Evolutionary conservation across 2,113 vertebrate species (phyloP).

Genomic region (Ptilonorhynchus violaceus): DNA sequence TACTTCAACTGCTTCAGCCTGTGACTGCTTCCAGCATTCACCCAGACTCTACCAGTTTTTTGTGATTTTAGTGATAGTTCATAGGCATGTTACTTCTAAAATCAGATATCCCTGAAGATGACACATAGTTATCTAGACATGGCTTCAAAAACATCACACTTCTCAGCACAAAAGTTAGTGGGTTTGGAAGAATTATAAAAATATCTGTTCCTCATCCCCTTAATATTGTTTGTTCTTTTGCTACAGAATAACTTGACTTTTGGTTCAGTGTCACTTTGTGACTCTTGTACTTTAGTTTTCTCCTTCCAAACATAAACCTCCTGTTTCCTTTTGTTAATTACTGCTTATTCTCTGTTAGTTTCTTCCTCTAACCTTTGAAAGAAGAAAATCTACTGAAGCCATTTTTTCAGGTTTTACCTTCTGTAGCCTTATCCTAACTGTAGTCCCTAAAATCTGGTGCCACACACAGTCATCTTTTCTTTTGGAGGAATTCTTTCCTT

Average conservation of each 20-base stretch:
- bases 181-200: not conserved
- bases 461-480: not conserved
- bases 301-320: not conserved
- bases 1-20: not conserved
- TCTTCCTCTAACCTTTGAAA: not conserved
- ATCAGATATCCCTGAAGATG: not conserved
- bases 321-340: not conserved
- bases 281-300: not conserved
- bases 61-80: not conserved
- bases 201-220: not conserved
- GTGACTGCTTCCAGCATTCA: not conserved
- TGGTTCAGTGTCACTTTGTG: not conserved
- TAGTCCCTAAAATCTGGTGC: not conserved
- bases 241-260: not conserved
- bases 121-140: not conserved
- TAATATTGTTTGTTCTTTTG: not conserved
- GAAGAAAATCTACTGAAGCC: not conserved
- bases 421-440: not conserved
- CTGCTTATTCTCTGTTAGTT: not conserved
- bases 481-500: not conserved
- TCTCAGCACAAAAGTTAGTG: not conserved
- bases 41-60: not conserved
- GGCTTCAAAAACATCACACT: not conserved
- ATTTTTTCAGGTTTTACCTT: not conserved
- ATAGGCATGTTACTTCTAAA: not conserved